These are phyloP conservation scores for Discoglossus pictus DNA, from an alignment of 2,797 vertebrate species.

Conservation along the genomic window DNA sequence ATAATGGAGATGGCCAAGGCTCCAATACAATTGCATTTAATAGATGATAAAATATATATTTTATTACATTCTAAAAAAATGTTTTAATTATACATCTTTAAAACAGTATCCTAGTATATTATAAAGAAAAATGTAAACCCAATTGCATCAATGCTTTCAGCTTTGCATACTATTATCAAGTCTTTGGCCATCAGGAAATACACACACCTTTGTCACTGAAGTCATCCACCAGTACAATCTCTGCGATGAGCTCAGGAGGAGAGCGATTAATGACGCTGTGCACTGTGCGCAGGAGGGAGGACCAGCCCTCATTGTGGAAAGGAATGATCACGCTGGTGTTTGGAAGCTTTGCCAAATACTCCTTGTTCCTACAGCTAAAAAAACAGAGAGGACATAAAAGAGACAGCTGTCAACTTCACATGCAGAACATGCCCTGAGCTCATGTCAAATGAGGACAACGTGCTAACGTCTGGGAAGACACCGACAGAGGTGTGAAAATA, in stretches of 20 bases:
- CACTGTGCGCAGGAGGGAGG: conserved; percentile 90
- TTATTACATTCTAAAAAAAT: no score
- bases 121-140: no score
- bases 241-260: conserved; percentile 84
- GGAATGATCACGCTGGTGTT: conserved; percentile 96
- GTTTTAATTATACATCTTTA: no score
- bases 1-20: no score
- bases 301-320: conserved; percentile 98
- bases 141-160: no score
- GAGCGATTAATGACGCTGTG: conserved; percentile 94
- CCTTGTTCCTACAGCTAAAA: conserved; percentile 83
- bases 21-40: no score
- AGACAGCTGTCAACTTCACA: conserved; percentile 36
- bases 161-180: no score
- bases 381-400: conserved; percentile 37
- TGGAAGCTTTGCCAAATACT: conserved; percentile 85
- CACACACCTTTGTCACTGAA: conserved; percentile 91
- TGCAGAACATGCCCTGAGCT: conserved; percentile 32
- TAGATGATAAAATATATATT: no score
- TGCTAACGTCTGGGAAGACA: conserved; percentile 20
- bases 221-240: conserved; percentile 94
- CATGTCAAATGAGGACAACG: conserved; percentile 35
- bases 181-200: neutral
- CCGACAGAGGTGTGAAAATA: conserved; percentile 37
- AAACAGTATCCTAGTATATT: no score